phyloP scores from a whole-genome alignment of 2,113 vertebrate species.

The Tursiops truncatus region DNA sequence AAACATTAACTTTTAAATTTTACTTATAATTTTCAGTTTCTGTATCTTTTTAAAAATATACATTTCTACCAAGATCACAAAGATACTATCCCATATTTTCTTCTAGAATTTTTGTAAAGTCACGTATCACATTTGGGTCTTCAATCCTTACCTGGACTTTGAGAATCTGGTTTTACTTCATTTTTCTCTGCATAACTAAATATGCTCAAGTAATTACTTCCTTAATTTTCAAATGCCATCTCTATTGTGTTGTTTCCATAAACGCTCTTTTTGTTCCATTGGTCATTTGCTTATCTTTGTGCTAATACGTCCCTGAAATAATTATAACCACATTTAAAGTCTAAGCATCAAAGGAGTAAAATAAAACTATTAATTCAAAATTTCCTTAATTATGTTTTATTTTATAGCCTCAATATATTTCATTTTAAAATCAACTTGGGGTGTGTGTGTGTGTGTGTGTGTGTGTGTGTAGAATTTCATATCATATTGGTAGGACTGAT shows the following conservation, averaged over 20 bases:
- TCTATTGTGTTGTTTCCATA: background rate
- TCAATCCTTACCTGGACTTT: background rate
- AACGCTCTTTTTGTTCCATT: background rate
- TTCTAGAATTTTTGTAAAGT: background rate
- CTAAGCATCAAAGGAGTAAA: background rate
- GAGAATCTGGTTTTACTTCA: background rate
- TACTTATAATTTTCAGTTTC: background rate
- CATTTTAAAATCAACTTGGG: background rate
- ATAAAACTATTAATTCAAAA: background rate
- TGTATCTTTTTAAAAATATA: background rate
- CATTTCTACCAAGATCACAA: background rate
- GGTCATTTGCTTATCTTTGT: background rate
- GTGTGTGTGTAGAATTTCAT: background rate
- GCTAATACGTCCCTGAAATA: background rate
- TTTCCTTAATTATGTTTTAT: background rate
- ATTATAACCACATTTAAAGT: background rate
- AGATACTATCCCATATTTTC: background rate
- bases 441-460: background rate
- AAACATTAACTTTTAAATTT: background rate
- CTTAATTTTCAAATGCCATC: background rate
- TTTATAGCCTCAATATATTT: background rate
- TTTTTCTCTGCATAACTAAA: background rate
- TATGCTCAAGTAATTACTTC: background rate
- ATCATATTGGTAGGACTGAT: background rate
- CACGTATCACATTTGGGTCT: background rate